A percentile compares a stretch with the other conserved stretches of the same genome.
Evolutionary conservation across 2,888 invertebrate genomes (phyloP).

Genomic region (Crocallis elinguaria): DNA sequence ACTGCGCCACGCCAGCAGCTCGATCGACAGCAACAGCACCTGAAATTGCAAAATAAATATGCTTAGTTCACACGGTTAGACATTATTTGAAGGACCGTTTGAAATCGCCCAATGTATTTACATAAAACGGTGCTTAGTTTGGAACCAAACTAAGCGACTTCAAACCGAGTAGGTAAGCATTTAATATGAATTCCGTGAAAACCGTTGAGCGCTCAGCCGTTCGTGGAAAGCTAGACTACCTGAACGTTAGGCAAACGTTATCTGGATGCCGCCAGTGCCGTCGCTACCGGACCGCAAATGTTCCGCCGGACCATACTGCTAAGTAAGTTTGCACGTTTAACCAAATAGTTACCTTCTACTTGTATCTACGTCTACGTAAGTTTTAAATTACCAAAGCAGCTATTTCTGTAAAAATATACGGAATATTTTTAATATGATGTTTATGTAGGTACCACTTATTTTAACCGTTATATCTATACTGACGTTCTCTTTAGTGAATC

Average conservation of each 20-base stretch:
- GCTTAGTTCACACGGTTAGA: background rate
- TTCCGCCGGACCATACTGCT: conserved; percentile 38
- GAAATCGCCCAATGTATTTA: background rate
- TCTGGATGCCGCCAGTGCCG: conserved; percentile 40
- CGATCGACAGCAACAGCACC: conserved; percentile 70
- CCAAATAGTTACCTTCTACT: no score
- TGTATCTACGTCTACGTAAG: conserved; percentile 33
- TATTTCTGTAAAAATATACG: conserved; percentile 44
- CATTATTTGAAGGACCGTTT: background rate
- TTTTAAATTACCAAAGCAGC: conserved; percentile 46
- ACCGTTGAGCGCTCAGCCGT: conserved; percentile 41
- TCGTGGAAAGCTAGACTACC: conserved; percentile 31
- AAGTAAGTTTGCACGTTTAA: conserved; percentile 37
- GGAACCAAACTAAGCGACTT: conserved; percentile 18
- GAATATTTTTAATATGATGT: conserved; percentile 41
- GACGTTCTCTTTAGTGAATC: conserved; percentile 63
- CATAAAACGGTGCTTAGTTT: no score
- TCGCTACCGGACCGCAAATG: conserved; percentile 47
- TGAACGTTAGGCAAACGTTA: conserved; percentile 42
- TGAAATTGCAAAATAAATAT: conserved; percentile 56
- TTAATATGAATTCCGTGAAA: conserved; percentile 40
- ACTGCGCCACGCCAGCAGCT: conserved; percentile 67
- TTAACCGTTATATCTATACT: conserved; percentile 51
- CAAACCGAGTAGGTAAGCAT: conserved; percentile 11
- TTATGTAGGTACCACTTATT: conserved; percentile 32